Evolutionary conservation across 2,113 vertebrate species (phyloP).

Genomic region (Tursiops truncatus): DNA sequence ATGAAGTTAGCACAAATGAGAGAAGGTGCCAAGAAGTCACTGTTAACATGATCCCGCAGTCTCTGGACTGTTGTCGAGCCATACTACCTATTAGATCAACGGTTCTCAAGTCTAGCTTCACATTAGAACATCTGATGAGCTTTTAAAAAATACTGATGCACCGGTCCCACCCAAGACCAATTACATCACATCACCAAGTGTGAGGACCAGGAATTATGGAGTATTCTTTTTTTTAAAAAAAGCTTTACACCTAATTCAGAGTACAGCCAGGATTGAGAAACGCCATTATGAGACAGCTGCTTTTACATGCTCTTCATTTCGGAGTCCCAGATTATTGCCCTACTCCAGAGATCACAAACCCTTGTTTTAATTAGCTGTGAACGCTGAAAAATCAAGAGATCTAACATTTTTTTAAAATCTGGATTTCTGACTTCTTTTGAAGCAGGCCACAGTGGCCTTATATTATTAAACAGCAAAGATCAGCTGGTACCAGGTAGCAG

Average conservation of each 20-base stretch:
- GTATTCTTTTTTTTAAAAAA: background rate
- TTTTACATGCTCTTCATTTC: background rate
- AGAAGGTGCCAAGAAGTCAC: background rate
- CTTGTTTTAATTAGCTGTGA: background rate
- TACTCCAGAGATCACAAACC: background rate
- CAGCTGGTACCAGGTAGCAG: background rate
- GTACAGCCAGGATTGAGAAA: background rate
- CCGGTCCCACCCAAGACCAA: background rate
- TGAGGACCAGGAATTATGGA: background rate
- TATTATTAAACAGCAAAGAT: background rate
- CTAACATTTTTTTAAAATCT: background rate
- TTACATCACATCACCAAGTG: background rate
- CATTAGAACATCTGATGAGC: background rate
- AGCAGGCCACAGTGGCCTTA: background rate
- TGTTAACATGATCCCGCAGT: background rate
- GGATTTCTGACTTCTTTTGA: constrained; percentile 6
- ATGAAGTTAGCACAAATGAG: background rate
- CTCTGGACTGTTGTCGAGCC: background rate
- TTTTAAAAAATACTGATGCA: background rate
- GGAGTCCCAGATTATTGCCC: background rate
- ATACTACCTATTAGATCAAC: background rate
- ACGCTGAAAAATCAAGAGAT: background rate
- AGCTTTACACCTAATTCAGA: background rate
- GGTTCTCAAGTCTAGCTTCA: background rate
- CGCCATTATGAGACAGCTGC: background rate